A percentile compares a stretch with the other conserved stretches of the same genome.
These are phyloP conservation scores for Schizopygopsis malacanthus DNA, from an alignment of 2,797 vertebrate species.

Conservation along the genomic window DNA sequence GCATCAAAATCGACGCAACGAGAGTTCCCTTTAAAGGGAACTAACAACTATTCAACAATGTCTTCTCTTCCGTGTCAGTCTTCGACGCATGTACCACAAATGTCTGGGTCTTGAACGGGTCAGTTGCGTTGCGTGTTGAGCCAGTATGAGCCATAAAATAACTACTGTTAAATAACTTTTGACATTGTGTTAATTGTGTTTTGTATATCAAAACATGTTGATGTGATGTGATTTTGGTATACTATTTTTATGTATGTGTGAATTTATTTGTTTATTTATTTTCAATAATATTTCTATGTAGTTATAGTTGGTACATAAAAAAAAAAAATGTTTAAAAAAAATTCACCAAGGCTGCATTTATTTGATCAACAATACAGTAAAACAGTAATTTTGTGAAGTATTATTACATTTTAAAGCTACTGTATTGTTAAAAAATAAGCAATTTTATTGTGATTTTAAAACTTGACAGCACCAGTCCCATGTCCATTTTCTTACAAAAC, in stretches of 20 bases:
- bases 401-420: background rate
- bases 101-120: too few relatives aligned
- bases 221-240: background rate
- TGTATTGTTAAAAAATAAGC: background rate
- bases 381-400: background rate
- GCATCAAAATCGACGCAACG: too few relatives aligned
- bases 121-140: background rate
- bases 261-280: too few relatives aligned
- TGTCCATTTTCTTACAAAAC: background rate
- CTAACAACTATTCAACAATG: too few relatives aligned
- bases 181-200: background rate
- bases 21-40: too few relatives aligned
- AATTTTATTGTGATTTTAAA: background rate
- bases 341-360: background rate
- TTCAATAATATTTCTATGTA: too few relatives aligned
- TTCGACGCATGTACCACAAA: too few relatives aligned
- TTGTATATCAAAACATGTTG: background rate
- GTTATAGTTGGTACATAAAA: too few relatives aligned
- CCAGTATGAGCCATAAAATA: background rate
- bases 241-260: too few relatives aligned
- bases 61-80: too few relatives aligned
- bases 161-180: background rate
- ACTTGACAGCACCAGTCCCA: background rate
- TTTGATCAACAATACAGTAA: background rate
- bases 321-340: background rate